These are phyloP conservation scores for Adelosebastes latens DNA, from an alignment of 2,797 vertebrate genomes.

Conservation along the genomic window DNA sequence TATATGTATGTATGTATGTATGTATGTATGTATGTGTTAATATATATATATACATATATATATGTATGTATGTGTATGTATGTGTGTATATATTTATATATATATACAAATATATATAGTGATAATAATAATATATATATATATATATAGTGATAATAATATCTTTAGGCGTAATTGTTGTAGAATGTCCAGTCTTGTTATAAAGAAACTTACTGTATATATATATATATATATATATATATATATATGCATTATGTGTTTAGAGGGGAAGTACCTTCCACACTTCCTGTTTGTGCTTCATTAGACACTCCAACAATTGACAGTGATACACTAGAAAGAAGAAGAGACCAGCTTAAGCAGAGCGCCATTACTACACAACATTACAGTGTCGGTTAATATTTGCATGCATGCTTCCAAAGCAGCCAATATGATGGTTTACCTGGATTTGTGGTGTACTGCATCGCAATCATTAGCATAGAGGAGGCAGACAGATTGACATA, in stretches of 20 bases:
- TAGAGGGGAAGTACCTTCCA: slow-evolving; percentile 92
- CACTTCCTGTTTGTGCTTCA: slow-evolving; percentile 99
- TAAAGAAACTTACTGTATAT: too few relatives aligned
- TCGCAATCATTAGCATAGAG: slow-evolving; percentile 99
- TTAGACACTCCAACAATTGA: slow-evolving; percentile 98
- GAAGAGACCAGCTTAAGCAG: neutral
- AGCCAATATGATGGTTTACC: slow-evolving; percentile 77
- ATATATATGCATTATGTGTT: neutral
- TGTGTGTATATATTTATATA: too few relatives aligned
- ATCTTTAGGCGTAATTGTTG: too few relatives aligned
- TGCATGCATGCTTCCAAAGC: neutral
- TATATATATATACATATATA: too few relatives aligned
- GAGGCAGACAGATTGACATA: slow-evolving; percentile 98
- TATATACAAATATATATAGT: too few relatives aligned
- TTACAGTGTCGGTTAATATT: neutral
- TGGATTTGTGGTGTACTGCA: slow-evolving; percentile 99
- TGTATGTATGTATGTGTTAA: too few relatives aligned
- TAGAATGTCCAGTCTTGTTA: too few relatives aligned
- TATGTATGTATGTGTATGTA: too few relatives aligned
- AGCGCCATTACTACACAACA: neutral
- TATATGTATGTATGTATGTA: too few relatives aligned
- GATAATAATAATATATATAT: too few relatives aligned
- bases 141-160: too few relatives aligned
- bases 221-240: too few relatives aligned
- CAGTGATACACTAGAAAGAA: slow-evolving; percentile 95